Conservation (phyloP, 2,888 invertebrate genomes). For the Amphipoea lucens region DNA sequence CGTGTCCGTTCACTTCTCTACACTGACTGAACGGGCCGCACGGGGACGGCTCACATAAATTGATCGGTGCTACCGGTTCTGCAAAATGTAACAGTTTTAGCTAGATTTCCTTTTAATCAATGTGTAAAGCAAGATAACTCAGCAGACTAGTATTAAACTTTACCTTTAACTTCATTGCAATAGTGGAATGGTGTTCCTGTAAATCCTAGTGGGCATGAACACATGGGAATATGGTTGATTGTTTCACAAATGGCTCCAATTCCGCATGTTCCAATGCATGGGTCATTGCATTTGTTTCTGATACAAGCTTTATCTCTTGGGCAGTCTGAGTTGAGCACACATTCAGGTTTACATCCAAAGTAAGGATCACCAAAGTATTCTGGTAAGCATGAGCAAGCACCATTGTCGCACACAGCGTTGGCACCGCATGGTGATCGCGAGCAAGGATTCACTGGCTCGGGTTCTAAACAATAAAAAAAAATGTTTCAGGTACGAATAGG, state of each 20-base stretch:
- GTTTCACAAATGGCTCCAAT: slow-evolving; percentile 90
- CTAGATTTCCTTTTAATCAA: neutral
- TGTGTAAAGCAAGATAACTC: neutral
- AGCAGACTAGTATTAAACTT: neutral
- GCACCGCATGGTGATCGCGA: slow-evolving; percentile 93
- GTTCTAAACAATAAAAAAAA: slow-evolving; percentile 75
- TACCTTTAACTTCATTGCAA: slow-evolving; percentile 87
- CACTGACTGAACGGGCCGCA: slow-evolving; percentile 95
- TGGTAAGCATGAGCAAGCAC: slow-evolving; percentile 92
- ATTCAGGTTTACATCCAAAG: slow-evolving; percentile 94
- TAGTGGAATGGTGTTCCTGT: slow-evolving; percentile 92
- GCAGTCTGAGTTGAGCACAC: slow-evolving; percentile 94
- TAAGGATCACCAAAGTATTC: slow-evolving; percentile 94
- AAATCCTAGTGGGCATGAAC: slow-evolving; percentile 92
- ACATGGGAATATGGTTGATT: slow-evolving; percentile 92
- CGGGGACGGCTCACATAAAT: slow-evolving; percentile 85
- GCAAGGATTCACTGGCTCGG: slow-evolving; percentile 90
- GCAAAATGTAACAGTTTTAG: slow-evolving; percentile 56
- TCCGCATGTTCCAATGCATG: slow-evolving; percentile 93
- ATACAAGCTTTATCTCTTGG: slow-evolving; percentile 92
- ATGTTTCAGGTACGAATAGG: neutral
- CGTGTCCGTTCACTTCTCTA: slow-evolving; percentile 92
- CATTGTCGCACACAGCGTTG: slow-evolving; percentile 91
- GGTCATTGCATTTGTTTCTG: slow-evolving; percentile 93
- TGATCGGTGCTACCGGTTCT: slow-evolving; percentile 74